Evolutionary conservation across 2,888 invertebrate genomes (phyloP).

Genomic region (Prosapia bicincta): DNA sequence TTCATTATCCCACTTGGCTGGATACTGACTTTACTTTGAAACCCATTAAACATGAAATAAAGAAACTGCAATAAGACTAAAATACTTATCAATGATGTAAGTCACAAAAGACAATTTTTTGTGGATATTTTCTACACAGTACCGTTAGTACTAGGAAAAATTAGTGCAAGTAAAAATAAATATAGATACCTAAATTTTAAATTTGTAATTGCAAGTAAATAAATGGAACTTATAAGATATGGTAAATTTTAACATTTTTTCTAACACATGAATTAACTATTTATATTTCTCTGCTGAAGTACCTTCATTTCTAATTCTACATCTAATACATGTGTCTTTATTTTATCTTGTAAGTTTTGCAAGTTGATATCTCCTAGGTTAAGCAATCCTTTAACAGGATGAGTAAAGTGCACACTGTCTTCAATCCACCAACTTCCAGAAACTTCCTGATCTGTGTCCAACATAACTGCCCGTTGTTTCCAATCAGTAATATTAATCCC

Average conservation of each 20-base stretch:
- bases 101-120: no score
- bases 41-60: no score
- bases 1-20: no score
- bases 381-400: background rate
- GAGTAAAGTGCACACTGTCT: background rate
- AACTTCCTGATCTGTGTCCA: background rate
- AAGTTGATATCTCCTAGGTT: constrained; percentile 6
- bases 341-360: constrained; percentile 7
- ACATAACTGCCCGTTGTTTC: background rate
- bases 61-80: no score
- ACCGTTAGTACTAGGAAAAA: no score
- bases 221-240: no score
- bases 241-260: background rate
- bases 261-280: background rate
- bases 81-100: no score
- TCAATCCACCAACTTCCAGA: constrained; percentile 1
- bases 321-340: background rate
- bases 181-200: no score
- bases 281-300: background rate
- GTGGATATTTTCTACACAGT: no score
- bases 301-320: constrained; percentile 14
- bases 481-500: constrained; percentile 12
- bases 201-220: no score
- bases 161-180: no score
- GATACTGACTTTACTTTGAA: no score